Conservation (phyloP, 2,888 invertebrate genomes). For the Heliconius charithonia region DNA sequence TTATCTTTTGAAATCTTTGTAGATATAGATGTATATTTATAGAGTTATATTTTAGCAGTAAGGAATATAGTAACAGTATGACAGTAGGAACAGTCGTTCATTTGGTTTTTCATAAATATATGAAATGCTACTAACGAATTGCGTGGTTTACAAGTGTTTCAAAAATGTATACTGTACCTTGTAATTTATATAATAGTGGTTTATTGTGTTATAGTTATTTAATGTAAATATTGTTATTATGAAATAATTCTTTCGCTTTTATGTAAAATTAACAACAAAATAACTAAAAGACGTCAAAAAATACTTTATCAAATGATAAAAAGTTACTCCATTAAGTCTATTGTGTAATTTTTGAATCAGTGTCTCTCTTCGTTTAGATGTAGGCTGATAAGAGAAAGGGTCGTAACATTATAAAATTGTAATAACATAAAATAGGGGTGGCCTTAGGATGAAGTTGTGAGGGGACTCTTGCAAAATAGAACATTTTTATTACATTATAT, state of each 20-base stretch:
- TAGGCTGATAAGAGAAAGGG: slow-evolving; percentile 21
- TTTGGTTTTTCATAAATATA: too few species aligned
- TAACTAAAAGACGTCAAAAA: neutral
- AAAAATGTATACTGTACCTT: neutral
- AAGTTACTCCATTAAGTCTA: slow-evolving; percentile 6
- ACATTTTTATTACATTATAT: slow-evolving; percentile 18
- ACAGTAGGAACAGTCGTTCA: neutral
- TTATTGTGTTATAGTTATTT: too few species aligned
- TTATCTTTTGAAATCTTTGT: neutral
- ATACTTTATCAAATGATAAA: neutral
- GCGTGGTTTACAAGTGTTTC: neutral
- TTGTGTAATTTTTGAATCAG: slow-evolving; percentile 13
- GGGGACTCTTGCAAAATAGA: slow-evolving; percentile 18
- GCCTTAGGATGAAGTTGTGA: slow-evolving; percentile 11
- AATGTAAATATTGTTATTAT: neutral
- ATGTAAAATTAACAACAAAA: neutral
- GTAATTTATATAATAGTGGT: neutral
- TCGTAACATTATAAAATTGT: slow-evolving; percentile 27
- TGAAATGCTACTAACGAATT: too few species aligned
- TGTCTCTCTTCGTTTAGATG: slow-evolving; percentile 18
- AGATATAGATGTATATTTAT: neutral
- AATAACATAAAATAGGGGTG: slow-evolving; percentile 24
- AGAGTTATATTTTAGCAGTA: too few species aligned
- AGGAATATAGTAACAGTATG: neutral
- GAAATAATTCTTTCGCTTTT: neutral